Percentiles rank a stretch among this genome's conserved stretches.
These are phyloP conservation scores for Mohoua ochrocephala DNA, from an alignment of 2,113 vertebrate genomes.

Conservation along the genomic window DNA sequence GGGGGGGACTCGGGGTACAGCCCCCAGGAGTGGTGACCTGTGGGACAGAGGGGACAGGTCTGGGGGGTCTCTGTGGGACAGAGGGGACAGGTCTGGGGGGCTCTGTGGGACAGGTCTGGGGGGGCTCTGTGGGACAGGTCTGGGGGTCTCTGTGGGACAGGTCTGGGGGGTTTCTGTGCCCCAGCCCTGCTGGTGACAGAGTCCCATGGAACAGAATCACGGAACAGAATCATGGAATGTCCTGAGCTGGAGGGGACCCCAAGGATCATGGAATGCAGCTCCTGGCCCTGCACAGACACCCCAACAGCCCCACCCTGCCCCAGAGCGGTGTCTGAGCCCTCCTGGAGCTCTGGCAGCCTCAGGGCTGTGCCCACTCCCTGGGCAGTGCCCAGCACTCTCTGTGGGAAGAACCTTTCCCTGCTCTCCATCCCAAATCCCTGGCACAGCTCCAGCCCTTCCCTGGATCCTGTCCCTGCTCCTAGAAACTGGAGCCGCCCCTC, in stretches of 20 bases:
- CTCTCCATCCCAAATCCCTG: neutral
- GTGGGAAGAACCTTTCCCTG: neutral
- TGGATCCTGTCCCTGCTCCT: neutral
- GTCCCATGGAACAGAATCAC: neutral
- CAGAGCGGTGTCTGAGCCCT: neutral
- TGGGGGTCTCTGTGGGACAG: neutral
- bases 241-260: neutral
- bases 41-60: neutral
- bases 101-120: neutral
- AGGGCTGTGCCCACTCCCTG: too few relatives aligned
- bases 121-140: too few relatives aligned
- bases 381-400: neutral
- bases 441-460: neutral
- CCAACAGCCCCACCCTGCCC: neutral
- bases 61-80: conserved; percentile 45
- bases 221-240: neutral
- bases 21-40: conserved; percentile 89
- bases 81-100: neutral
- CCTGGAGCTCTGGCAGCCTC: neutral
- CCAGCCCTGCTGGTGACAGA: neutral
- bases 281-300: neutral
- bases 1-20: conserved; percentile 49
- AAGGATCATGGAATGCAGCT: neutral
- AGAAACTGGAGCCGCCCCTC: neutral
- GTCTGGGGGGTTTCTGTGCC: neutral